A percentile compares a stretch with the other conserved stretches of the same genome.
phyloP scores from a whole-genome alignment of 2,797 vertebrate genomes.

The Notoglanidium macrostoma region DNA sequence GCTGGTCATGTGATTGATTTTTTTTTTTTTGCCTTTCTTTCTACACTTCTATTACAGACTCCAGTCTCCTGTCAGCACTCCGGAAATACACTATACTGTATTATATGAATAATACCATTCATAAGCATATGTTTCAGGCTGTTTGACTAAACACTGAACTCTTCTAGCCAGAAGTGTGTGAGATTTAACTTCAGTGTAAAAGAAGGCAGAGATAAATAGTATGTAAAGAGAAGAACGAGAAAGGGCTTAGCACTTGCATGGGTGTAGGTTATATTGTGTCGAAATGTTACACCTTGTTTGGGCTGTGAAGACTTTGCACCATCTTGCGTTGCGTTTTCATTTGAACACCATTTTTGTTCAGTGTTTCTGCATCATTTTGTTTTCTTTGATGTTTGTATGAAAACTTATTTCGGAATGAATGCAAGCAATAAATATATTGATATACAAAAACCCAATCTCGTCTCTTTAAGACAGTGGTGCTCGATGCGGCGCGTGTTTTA shows the following conservation, averaged over 20 bases:
- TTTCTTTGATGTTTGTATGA: conserved; percentile 17
- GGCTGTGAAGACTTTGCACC: background rate
- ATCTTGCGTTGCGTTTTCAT: background rate
- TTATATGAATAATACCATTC: background rate
- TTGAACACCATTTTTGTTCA: background rate
- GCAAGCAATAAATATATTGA: conserved; percentile 37
- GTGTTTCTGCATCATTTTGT: background rate
- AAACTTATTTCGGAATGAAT: background rate
- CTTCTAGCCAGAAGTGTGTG: conserved; percentile 10
- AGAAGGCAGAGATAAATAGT: background rate
- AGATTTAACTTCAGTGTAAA: background rate
- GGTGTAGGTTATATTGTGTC: background rate
- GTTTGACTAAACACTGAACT: background rate
- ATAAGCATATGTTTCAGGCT: background rate
- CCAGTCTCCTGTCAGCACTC: background rate
- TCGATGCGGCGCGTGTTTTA: background rate
- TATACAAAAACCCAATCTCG: background rate
- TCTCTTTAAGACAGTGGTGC: background rate
- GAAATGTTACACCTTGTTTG: background rate
- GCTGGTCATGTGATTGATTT: background rate
- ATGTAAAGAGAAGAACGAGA: background rate
- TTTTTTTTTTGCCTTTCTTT: background rate
- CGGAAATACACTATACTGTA: background rate
- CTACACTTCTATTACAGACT: background rate
- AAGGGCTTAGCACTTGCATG: background rate